Evolutionary conservation across 2,797 vertebrate species (phyloP), one percentile per base, ranked within the genome.

Genomic region (Macrochelys suwanniensis): DNA sequence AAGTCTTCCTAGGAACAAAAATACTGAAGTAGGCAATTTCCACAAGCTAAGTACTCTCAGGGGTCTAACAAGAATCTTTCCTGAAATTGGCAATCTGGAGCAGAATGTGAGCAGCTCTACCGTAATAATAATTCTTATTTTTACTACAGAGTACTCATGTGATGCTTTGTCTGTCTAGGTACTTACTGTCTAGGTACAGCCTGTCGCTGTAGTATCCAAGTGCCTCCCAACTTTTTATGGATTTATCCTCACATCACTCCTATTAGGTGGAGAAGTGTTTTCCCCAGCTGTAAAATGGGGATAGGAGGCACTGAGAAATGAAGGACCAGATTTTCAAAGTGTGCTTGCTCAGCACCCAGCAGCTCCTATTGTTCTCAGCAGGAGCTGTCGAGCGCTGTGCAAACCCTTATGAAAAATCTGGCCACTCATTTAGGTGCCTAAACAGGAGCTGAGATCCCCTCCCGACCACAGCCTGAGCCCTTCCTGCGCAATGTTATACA

Each of bases 361-460:
- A 81, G 26, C 37, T 68, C 42, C 37, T 33, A n/a, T 15, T 7
- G 16, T 26, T n/a, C 61, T 68, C 53, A 21, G 42, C 1, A 1
- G 7, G 74, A 88, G 49, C 56, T 59, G 37, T 33, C 57, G 15
- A 56, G n/a, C 7, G n/a, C 65, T 37, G 15, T 65, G n/a, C 65
- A 42, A 91, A 65, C 12, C 80, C 15, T 11, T 56, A 33, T 26
- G 47, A 71, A 51, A 31, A 47, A 79, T 3, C 9, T 5, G 5
- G 8, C 19, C 56, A 56, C 7, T 23, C 82, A 26, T 28, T 28
- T 17, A 77, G 45, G 49, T 61, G 65, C 28, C 80, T 3, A 1
- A 10, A 31, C 33, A 0, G 65, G n/a, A 2, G 3, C n/a, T 0
- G 3, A 90, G 31, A 0, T 54, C 77, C 47, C 54, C 82, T 68